Evolutionary conservation across 2,797 vertebrate genomes (phyloP).

Genomic region (Jordanella pulchra): DNA sequence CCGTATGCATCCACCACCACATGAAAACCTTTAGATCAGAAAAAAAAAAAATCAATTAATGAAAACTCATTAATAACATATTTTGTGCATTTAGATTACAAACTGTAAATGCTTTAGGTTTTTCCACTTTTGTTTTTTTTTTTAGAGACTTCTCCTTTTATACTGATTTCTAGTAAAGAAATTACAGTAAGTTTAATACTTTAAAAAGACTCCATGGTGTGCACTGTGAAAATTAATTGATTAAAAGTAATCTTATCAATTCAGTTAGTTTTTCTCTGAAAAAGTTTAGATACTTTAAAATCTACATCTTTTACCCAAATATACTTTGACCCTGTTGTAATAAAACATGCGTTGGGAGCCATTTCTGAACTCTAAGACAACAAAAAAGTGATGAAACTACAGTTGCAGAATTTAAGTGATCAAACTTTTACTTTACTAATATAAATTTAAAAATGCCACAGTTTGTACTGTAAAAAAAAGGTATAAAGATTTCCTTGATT

Average conservation of each 20-base stretch:
- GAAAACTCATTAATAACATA: neutral
- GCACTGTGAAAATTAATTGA: too few species aligned
- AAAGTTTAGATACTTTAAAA: neutral
- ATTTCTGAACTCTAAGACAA: neutral
- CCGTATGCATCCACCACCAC: neutral
- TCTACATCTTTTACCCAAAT: neutral
- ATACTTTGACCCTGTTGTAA: neutral
- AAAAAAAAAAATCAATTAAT: neutral
- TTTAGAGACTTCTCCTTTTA: neutral
- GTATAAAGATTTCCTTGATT: neutral
- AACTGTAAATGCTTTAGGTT: neutral
- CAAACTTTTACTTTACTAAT: neutral
- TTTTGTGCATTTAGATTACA: neutral
- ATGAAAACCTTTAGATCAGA: neutral
- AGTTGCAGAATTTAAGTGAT: neutral
- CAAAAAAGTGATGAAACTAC: neutral
- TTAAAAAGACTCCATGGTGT: too few species aligned
- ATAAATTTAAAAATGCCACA: too few species aligned
- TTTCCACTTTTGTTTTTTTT: too few species aligned
- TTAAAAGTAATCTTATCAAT: too few species aligned
- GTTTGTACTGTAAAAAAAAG: too few species aligned
- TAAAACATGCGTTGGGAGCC: neutral
- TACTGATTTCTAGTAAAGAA: too few species aligned
- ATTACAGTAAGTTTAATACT: too few species aligned
- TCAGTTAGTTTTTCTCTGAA: neutral